Evolutionary conservation across 2,888 invertebrate species (phyloP).

Genomic region (Biston stratarius): DNA sequence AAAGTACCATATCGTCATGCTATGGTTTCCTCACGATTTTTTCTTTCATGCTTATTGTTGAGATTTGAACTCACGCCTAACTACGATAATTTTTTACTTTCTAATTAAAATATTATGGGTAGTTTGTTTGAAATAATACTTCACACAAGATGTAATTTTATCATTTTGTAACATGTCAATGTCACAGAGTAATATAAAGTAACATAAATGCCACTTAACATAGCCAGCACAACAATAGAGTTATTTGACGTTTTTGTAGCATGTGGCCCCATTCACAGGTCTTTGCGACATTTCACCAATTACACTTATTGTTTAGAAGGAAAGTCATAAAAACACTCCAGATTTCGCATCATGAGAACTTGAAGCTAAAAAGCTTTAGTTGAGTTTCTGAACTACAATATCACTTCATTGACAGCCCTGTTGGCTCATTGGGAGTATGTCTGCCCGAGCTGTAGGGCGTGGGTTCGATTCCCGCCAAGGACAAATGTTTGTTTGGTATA

Average conservation of each 20-base stretch:
- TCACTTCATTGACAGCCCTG: no score
- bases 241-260: conserved; percentile 53
- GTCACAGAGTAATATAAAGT: conserved; percentile 45
- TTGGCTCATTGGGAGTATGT: no score
- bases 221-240: conserved; percentile 53
- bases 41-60: no score
- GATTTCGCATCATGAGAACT: conserved; percentile 15
- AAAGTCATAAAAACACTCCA: conserved; percentile 18
- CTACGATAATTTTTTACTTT: no score
- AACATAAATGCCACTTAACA: conserved; percentile 37
- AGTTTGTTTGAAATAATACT: not conserved
- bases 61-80: no score
- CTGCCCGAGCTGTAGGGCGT: no score
- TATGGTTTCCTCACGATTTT: no score
- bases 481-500: no score
- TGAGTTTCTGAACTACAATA: conserved; percentile 1
- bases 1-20: no score
- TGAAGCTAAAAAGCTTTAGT: conserved; percentile 1
- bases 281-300: conserved; percentile 65
- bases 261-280: conserved; percentile 63
- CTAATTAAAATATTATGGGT: no score
- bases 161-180: conserved; percentile 32
- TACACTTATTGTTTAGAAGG: conserved; percentile 42
- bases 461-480: no score
- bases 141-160: no score